phyloP scores from a whole-genome alignment of 2,888 invertebrate species.

The Bimastos eiseni region DNA sequence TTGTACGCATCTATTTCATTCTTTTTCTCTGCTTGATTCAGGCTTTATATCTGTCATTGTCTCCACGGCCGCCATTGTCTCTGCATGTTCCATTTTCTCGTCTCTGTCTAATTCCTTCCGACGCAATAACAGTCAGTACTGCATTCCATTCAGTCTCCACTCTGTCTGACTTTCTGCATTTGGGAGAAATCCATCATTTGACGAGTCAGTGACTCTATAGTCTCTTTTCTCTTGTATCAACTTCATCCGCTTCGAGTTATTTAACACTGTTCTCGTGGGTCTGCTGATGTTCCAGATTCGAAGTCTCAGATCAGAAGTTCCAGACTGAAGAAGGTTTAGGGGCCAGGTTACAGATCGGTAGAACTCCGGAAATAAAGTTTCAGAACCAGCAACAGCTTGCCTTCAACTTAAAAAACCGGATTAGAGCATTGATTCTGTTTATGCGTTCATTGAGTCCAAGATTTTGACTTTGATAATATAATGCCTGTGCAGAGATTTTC shows the following conservation, averaged over 20 bases:
- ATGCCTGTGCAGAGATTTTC: no score
- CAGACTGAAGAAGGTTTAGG: no score
- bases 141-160: background rate
- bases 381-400: no score
- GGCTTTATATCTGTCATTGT: background rate
- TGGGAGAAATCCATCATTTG: background rate
- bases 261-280: no score
- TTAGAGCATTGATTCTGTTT: no score
- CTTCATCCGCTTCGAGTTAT: background rate
- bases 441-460: no score
- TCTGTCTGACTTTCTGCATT: background rate
- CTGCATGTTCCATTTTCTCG: background rate
- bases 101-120: background rate
- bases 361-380: no score
- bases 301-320: no score
- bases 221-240: background rate
- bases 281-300: no score
- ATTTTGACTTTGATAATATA: no score
- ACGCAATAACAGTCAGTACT: background rate
- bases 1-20: background rate
- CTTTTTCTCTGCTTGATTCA: background rate
- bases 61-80: background rate
- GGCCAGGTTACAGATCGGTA: no score
- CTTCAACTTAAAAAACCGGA: no score
- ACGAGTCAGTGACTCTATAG: background rate